These are phyloP conservation scores for Puffinus mauretanicus DNA, from an alignment of 2,113 vertebrate species.

Conservation along the genomic window DNA sequence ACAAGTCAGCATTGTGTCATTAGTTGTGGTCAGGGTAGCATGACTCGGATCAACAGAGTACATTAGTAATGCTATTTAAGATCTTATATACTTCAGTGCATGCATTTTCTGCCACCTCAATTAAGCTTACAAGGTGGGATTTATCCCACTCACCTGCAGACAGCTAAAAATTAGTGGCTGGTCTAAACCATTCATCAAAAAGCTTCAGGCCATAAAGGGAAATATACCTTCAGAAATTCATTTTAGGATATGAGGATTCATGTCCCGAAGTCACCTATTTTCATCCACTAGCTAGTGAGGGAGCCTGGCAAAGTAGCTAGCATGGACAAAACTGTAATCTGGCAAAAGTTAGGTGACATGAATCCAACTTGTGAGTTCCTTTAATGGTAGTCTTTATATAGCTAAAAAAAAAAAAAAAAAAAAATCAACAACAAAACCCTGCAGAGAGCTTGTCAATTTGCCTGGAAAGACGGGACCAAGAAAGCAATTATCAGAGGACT, in stretches of 20 bases:
- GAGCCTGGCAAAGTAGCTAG: not conserved
- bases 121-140: not conserved
- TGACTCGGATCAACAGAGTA: slow-evolving; percentile 1
- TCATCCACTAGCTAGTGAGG: not conserved
- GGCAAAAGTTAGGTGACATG: not conserved
- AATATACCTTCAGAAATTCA: not conserved
- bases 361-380: not conserved
- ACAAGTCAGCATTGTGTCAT: slow-evolving; percentile 18
- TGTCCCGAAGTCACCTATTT: not conserved
- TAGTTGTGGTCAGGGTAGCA: slow-evolving; percentile 13
- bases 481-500: not conserved
- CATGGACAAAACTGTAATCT: not conserved
- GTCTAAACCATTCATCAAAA: not conserved
- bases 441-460: not conserved
- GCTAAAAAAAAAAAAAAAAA: not conserved
- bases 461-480: not conserved
- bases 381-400: not conserved
- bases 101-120: not conserved
- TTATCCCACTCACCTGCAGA: not conserved
- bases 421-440: not conserved
- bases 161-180: not conserved
- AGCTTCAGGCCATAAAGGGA: not conserved
- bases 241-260: not conserved
- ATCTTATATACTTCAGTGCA: not conserved
- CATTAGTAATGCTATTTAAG: not conserved